Conservation (phyloP, 2,888 invertebrate genomes). For the Eudasyphora cyanicolor region DNA sequence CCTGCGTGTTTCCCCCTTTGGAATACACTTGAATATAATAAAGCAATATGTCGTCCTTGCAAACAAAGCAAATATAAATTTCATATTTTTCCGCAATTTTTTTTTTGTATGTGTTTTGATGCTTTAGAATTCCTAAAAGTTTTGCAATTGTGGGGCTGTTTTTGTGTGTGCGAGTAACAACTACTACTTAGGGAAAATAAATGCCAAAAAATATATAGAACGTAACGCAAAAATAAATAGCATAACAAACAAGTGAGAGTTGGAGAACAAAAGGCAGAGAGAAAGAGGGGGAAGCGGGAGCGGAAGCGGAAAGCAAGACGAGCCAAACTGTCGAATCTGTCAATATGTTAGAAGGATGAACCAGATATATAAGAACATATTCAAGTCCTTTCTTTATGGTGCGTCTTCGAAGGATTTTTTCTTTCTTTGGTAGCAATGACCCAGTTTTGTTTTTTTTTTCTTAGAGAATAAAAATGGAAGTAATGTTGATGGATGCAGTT, state of each 20-base stretch:
- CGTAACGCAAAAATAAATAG: background rate
- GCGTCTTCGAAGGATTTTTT: background rate
- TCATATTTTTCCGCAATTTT: background rate
- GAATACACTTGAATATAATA: slow-evolving; percentile 17
- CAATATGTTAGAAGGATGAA: background rate
- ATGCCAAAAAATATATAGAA: slow-evolving; percentile 6
- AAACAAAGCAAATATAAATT: slow-evolving; percentile 34
- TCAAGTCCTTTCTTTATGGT: background rate
- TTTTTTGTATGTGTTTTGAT: background rate
- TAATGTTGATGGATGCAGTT: slow-evolving; percentile 6
- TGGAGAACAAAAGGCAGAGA: too few relatives aligned
- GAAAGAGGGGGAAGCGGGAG: background rate
- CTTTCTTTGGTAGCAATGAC: background rate
- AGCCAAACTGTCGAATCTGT: background rate
- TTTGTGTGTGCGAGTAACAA: background rate
- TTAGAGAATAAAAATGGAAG: background rate
- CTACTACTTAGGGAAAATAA: slow-evolving; percentile 15
- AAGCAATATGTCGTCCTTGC: slow-evolving; percentile 31
- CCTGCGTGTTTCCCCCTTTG: background rate
- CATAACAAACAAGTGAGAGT: background rate
- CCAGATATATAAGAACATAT: background rate
- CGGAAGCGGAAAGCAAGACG: background rate
- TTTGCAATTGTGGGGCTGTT: slow-evolving; percentile 7
- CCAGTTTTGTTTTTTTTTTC: background rate
- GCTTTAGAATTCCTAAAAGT: background rate